Percentiles rank a stretch among this genome's conserved stretches.
phyloP scores from a whole-genome alignment of 2,797 vertebrate species.

The Gallirallus australis region DNA sequence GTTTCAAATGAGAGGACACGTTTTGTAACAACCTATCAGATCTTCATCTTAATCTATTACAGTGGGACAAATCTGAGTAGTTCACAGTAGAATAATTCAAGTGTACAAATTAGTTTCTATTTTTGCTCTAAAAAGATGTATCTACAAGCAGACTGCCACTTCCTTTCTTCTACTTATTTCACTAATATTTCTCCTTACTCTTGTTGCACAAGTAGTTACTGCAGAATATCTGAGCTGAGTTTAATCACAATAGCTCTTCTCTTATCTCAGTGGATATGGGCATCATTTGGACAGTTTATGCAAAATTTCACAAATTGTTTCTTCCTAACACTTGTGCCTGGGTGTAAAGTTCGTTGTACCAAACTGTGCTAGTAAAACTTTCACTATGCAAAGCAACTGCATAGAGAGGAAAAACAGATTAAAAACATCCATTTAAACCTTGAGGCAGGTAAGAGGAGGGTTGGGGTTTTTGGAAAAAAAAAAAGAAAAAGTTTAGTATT shows the following conservation, averaged over 20 bases:
- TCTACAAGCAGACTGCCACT: not conserved
- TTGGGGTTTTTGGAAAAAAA: not conserved
- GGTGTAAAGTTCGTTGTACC: not conserved
- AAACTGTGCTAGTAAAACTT: not conserved
- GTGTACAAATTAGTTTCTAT: not conserved
- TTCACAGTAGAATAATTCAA: not conserved
- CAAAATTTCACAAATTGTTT: not conserved
- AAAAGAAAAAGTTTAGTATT: not conserved
- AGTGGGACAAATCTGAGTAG: not conserved
- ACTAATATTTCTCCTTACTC: not conserved
- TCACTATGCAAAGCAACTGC: not conserved
- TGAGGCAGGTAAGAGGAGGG: not conserved
- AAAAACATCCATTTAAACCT: not conserved
- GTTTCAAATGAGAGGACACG: not conserved
- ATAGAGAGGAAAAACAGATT: not conserved
- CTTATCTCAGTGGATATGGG: not conserved
- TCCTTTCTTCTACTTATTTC: not conserved
- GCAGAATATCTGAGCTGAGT: not conserved
- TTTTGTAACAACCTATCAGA: not conserved
- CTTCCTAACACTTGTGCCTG: not conserved
- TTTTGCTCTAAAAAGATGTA: not conserved
- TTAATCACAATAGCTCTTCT: not conserved
- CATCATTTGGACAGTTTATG: not conserved
- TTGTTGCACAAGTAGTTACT: not conserved
- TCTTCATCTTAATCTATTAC: not conserved